Base-by-base conservation (phyloP, 2,888 invertebrate genomes). In the Drosophila diplacantha region DNA sequence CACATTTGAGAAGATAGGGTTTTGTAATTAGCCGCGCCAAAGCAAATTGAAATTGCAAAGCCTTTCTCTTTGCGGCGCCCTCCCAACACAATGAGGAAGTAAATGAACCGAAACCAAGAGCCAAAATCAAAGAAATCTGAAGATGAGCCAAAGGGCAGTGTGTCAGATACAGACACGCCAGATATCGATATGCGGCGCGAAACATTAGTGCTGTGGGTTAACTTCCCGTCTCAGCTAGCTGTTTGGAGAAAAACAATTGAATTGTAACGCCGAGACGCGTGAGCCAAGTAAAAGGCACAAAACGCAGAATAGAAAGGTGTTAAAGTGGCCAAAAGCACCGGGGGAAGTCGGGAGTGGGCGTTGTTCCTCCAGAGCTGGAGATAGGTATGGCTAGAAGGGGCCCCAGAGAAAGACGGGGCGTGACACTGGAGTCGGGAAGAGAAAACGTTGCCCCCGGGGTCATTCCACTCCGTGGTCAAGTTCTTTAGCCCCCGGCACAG, bases 271-370 rank as follows among this genome's bases (percentile, higher is more conserved):
- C 68, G 14, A 29, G 39, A 50, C 62, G 59, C 59, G 60, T 60
- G 44, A 53, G 61, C 32, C 60, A 18, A 52, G 80, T 74, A 78
- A 82, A 76, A 77, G 77, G 67, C 62, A 60, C 34, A 29, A 51
- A 22, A 61, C 57, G 60, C 69, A 72, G 74, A 81, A 84, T 81
- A 80, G 81, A 81, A 81, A 81, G 81, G 84, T 81, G 81, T 82
- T 76, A 81, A 83, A 73, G 81, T 83, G 75, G 83, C 81, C 60
- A 65, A 57, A n/a, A 43, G 14, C 34, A 37, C 8, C 7, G 14
- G 7, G 29, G 7, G 61, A 38, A 46, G 65, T 57, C 62, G 59
- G 51, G 55, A 66, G 59, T 66, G 65, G 65, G 65, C 65, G 55
- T 69, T 63, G 64, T 35, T 41, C 22, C 26, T 20, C 20, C 20